Percentiles rank a stretch among this genome's conserved stretches.
phyloP scores from a whole-genome alignment of 1,140 invertebrate species.

The Anastrepha ludens region DNA sequence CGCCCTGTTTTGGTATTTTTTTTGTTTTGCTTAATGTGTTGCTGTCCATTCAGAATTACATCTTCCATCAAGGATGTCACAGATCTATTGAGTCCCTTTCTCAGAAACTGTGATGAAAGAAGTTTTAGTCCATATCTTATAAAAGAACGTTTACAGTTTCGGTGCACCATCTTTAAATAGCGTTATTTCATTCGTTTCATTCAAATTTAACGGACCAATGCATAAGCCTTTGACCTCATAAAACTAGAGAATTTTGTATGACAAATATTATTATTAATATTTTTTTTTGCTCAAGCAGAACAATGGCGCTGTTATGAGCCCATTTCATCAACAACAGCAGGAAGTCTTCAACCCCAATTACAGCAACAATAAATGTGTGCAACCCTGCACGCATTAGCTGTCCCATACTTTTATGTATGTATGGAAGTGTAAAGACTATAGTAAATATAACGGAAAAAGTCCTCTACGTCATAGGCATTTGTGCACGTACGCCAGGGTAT shows the following conservation, averaged over 20 bases:
- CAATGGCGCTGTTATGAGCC: not conserved
- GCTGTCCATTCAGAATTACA: too few species aligned
- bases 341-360: slow-evolving; percentile 13
- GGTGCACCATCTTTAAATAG: not conserved
- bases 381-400: not conserved
- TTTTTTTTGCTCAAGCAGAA: not conserved
- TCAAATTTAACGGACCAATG: not conserved
- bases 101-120: too few species aligned
- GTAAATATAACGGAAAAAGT: not conserved
- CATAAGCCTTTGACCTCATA: slow-evolving; percentile 1
- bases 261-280: not conserved
- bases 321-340: not conserved
- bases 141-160: too few species aligned
- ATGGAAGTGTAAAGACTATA: not conserved
- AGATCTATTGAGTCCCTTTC: too few species aligned
- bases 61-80: too few species aligned
- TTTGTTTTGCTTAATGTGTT: too few species aligned
- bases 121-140: too few species aligned
- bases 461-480: not conserved
- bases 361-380: not conserved
- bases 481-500: not conserved
- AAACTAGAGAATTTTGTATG: not conserved
- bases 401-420: not conserved
- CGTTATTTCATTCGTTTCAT: not conserved
- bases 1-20: too few species aligned